These are phyloP conservation scores for Chelmon rostratus DNA, from an alignment of 2,797 vertebrate species.

Conservation along the genomic window DNA sequence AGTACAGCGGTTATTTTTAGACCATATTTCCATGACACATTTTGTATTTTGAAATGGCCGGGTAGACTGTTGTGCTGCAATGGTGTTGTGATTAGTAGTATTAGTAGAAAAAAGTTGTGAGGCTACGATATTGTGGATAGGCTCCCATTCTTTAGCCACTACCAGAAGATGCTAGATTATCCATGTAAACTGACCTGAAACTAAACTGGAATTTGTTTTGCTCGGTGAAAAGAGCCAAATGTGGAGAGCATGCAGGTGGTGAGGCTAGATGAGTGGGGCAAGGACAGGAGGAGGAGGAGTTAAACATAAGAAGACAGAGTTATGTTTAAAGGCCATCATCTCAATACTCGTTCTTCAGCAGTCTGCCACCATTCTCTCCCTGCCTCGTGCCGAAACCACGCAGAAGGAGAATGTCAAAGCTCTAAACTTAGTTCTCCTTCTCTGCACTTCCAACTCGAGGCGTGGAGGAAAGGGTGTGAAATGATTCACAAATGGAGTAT, in stretches of 20 bases:
- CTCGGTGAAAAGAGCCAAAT: constrained; percentile 55
- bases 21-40: constrained; percentile 46
- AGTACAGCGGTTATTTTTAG: constrained; percentile 36
- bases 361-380: constrained; percentile 55
- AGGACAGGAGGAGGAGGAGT: constrained; percentile 58
- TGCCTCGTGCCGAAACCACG: constrained; percentile 61
- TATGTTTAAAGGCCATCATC: constrained; percentile 76
- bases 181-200: constrained; percentile 24
- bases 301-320: constrained; percentile 73
- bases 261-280: constrained; percentile 61
- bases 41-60: constrained; percentile 34
- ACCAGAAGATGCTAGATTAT: constrained; percentile 31
- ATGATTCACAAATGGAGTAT: constrained; percentile 69
- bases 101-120: constrained; percentile 45
- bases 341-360: constrained; percentile 72
- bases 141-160: constrained; percentile 42
- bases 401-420: constrained; percentile 57
- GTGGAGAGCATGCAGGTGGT: constrained; percentile 72
- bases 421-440: constrained; percentile 51
- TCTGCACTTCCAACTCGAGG: constrained; percentile 53
- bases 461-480: constrained; percentile 57
- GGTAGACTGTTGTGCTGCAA: constrained; percentile 27
- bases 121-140: constrained; percentile 36
- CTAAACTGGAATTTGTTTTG: constrained; percentile 38
- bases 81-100: constrained; percentile 61